Evolutionary conservation across 2,888 invertebrate species (phyloP).

Genomic region (Tipula helvola): DNA sequence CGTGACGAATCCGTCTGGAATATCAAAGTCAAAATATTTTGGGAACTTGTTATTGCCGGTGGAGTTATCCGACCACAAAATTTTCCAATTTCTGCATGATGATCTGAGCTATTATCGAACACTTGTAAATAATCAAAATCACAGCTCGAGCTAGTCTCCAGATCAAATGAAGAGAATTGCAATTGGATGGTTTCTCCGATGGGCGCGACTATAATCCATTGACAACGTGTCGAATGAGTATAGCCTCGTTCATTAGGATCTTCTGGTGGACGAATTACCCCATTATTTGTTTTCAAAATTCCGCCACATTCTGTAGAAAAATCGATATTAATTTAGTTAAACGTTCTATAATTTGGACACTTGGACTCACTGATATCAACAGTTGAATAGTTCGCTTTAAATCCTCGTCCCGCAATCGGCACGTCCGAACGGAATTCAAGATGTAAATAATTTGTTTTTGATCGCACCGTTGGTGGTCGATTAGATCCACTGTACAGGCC

Average conservation of each 20-base stretch:
- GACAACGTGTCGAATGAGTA: slow-evolving; percentile 42
- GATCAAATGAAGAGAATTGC: slow-evolving; percentile 56
- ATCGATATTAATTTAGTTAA: too few species aligned
- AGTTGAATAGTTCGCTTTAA: slow-evolving; percentile 60
- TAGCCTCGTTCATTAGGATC: slow-evolving; percentile 31
- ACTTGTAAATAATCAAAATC: slow-evolving; percentile 56
- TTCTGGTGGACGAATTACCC: slow-evolving; percentile 52
- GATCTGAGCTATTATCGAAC: slow-evolving; percentile 44
- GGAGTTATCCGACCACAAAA: slow-evolving; percentile 60
- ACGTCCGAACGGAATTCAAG: slow-evolving; percentile 51
- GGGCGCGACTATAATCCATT: slow-evolving; percentile 66
- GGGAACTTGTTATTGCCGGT: slow-evolving; percentile 50
- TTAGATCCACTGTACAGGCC: slow-evolving; percentile 55
- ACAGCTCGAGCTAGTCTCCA: slow-evolving; percentile 47
- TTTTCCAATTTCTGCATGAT: slow-evolving; percentile 33
- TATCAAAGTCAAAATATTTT: slow-evolving; percentile 52
- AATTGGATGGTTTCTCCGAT: slow-evolving; percentile 54
- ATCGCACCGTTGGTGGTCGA: slow-evolving; percentile 45
- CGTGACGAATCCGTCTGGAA: slow-evolving; percentile 53
- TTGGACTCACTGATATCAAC: slow-evolving; percentile 41
- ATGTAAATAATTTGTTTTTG: slow-evolving; percentile 59
- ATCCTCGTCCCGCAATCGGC: slow-evolving; percentile 49
- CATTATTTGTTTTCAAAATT: slow-evolving; percentile 44
- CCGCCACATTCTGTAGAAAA: slow-evolving; percentile 57
- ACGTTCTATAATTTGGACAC: too few species aligned